Conservation (phyloP, 1,140 invertebrate genomes). For the Eubasilissa regina region DNA sequence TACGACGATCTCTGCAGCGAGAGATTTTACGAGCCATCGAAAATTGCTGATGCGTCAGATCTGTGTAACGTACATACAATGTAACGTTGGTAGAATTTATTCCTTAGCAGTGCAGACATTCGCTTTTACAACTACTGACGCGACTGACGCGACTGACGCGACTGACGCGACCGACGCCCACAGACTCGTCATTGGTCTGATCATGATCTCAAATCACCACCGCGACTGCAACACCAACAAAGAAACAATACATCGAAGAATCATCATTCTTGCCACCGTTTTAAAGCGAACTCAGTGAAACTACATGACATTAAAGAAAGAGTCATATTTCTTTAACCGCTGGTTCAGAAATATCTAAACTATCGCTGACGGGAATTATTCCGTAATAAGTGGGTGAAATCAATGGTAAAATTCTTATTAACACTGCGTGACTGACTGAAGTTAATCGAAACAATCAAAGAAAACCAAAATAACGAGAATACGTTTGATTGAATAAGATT, state of each 20-base stretch:
- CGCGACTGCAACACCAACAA: not conserved
- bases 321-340: too few relatives aligned
- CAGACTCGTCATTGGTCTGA: not conserved
- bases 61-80: not conserved
- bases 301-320: too few relatives aligned
- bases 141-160: not conserved
- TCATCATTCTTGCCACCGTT: too few relatives aligned
- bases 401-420: too few relatives aligned
- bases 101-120: not conserved
- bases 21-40: constrained; percentile 17
- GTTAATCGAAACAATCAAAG: too few relatives aligned
- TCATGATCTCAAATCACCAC: not conserved
- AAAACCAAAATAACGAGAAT: too few relatives aligned
- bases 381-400: too few relatives aligned
- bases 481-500: too few relatives aligned
- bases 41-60: constrained; percentile 1
- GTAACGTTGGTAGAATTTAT: not conserved
- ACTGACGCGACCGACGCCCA: not conserved
- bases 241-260: not conserved
- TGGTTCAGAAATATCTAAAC: too few relatives aligned
- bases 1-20: not conserved
- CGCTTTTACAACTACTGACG: not conserved
- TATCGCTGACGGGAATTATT: too few relatives aligned
- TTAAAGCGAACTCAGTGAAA: too few relatives aligned
- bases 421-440: too few relatives aligned